Evolutionary conservation across 2,797 vertebrate genomes (phyloP).

Genomic region (Coilia nasus): DNA sequence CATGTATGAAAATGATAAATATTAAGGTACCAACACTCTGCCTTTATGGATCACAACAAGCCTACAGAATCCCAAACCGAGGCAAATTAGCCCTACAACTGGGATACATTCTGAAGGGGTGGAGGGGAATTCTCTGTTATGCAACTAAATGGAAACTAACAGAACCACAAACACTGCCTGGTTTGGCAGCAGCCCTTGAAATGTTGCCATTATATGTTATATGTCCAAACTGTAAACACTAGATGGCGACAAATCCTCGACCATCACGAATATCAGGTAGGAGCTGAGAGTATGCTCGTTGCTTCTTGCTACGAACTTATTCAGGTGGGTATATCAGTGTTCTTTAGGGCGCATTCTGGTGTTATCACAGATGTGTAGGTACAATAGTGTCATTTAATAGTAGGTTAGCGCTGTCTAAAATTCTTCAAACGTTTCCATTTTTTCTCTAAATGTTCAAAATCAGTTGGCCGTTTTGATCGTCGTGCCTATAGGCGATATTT

Average conservation of each 20-base stretch:
- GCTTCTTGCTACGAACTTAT: neutral
- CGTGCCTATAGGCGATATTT: neutral
- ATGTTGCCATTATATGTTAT: neutral
- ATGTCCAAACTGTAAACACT: neutral
- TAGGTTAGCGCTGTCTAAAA: no score
- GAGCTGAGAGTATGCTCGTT: neutral
- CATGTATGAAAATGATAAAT: no score
- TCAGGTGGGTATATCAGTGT: neutral
- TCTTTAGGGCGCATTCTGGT: neutral
- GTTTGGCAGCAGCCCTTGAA: neutral
- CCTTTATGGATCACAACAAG: neutral
- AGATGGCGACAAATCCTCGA: neutral
- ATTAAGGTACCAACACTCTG: no score
- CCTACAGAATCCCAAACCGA: neutral
- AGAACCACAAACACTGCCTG: neutral
- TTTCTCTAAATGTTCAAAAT: neutral
- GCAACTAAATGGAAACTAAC: slow-evolving; percentile 1
- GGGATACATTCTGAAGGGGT: neutral
- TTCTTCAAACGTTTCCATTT: neutral
- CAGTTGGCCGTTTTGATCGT: no score
- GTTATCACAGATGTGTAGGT: neutral
- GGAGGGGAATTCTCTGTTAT: neutral
- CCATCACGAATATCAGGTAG: neutral
- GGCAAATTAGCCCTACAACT: neutral
- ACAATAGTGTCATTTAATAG: no score